Base-by-base conservation (phyloP, 2,888 invertebrate genomes). In the Hartigia nigra region DNA sequence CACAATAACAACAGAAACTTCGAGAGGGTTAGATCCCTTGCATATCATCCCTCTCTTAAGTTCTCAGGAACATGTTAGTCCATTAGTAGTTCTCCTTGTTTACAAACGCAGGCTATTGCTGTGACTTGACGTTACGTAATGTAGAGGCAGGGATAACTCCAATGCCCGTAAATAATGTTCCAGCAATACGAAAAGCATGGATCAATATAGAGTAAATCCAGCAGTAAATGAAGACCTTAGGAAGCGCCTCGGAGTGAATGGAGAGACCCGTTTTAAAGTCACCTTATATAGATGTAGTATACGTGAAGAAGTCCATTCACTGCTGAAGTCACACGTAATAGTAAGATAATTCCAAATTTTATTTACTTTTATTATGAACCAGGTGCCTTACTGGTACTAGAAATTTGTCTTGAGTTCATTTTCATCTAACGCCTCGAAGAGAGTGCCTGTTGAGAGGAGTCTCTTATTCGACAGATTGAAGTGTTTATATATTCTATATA, bases 41-140 rank as follows among this genome's bases (percentile, higher is more conserved):
- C 72, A 34, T 72, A 32, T 72, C 82, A 84, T 83, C 83, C 83
- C 81, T 82, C 77, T 81, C 78, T 81, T 35, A 75, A 82, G 82
- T 84, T 84, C 85, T 79, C 81, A 81, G 81, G 85, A 83, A 84
- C 83, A 34, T 80, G 79, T 32, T 76, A 81, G 78, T 74, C 86
- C 83, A 85, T 85, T 86, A 85, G 85, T 78, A 55, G 14, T 2
- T 55, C 55, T 55, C 9, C 23, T 55, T 5, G 9, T 23, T 55
- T 55, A 23, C 55, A 55, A 9, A 9, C 55, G 14, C 2, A 55
- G 23, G 23, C 23, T 23, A 55, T 55, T 55, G 9, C 55, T 2
- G 55, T 55, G 23, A 55, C 55, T 55, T 55, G 9, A 55, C 14
- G 9, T 9, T 55, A 55, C 55, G 23, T 23, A 9, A 9, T 55